Evolutionary conservation across 1,140 invertebrate genomes (phyloP).

Genomic region (Eriocheir sinensis): DNA sequence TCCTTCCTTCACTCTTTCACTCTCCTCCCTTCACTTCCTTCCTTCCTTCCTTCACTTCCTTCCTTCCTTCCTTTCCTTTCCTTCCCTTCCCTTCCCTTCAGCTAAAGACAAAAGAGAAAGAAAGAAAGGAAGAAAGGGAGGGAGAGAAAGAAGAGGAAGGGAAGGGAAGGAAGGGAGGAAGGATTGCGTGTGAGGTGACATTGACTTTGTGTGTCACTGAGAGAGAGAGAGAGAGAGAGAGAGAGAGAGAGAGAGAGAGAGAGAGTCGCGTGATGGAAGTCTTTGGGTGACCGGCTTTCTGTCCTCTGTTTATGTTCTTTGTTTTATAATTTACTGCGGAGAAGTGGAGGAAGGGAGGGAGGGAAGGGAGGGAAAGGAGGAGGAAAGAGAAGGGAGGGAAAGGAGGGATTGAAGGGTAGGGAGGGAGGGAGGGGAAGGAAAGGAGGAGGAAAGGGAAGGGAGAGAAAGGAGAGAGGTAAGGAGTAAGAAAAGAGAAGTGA

Average conservation of each 20-base stretch:
- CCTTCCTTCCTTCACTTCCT: too few relatives aligned
- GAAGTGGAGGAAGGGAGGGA: neutral
- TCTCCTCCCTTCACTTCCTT: too few relatives aligned
- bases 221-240: too few relatives aligned
- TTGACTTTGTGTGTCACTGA: constrained; percentile 6
- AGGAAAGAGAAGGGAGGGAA: neutral
- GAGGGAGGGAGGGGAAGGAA: neutral
- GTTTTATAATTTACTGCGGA: neutral
- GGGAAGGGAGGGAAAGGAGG: neutral
- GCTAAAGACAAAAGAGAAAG: neutral
- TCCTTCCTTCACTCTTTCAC: too few relatives aligned
- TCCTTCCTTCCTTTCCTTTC: too few relatives aligned
- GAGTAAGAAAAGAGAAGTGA: neutral
- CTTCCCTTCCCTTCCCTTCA: too few relatives aligned
- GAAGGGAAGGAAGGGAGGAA: neutral
- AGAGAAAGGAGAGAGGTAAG: constrained; percentile 8
- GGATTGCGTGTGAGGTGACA: neutral
- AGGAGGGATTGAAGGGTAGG: neutral
- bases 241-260: too few relatives aligned
- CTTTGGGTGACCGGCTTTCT: too few relatives aligned
- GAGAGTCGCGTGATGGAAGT: too few relatives aligned
- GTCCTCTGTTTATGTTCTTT: too few relatives aligned
- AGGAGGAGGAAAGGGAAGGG: neutral
- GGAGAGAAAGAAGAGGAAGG: constrained; percentile 17
- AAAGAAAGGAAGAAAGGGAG: constrained; percentile 31